phyloP scores from a whole-genome alignment of 2,888 invertebrate genomes.

The Meteorus cinctellus region DNA sequence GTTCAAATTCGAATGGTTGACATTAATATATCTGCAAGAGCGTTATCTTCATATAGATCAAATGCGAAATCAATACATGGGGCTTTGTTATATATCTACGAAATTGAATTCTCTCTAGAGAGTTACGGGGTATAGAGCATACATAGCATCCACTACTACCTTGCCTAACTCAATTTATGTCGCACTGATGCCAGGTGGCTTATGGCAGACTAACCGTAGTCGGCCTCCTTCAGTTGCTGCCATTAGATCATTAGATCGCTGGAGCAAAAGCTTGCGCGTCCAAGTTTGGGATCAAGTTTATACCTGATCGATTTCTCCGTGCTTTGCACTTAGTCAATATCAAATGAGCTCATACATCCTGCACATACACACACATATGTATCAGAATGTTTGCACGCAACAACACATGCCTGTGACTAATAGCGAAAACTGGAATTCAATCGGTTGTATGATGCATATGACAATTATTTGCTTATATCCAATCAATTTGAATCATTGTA shows the following conservation, averaged over 20 bases:
- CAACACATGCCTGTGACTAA: background rate
- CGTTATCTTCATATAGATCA: background rate
- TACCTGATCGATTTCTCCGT: constrained; percentile 18
- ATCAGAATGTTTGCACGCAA: background rate
- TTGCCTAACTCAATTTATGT: constrained; percentile 41
- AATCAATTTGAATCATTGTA: too few relatives aligned
- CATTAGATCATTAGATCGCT: constrained; percentile 32
- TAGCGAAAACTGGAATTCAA: too few relatives aligned
- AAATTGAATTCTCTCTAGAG: constrained; percentile 29
- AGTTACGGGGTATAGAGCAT: constrained; percentile 1
- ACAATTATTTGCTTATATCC: too few relatives aligned
- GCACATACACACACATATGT: background rate
- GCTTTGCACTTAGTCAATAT: constrained; percentile 24
- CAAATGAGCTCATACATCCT: background rate
- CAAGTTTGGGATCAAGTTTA: constrained; percentile 28
- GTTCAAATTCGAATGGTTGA: background rate
- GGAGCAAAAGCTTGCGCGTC: constrained; percentile 16
- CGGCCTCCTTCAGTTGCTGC: constrained; percentile 26
- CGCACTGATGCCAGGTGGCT: constrained; percentile 39
- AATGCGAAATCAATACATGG: background rate
- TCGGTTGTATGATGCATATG: too few relatives aligned
- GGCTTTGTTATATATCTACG: constrained; percentile 15
- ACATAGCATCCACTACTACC: constrained; percentile 2
- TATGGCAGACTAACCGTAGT: constrained; percentile 33
- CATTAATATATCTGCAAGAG: background rate